These are phyloP conservation scores for Drosophila aff. DNA, from an alignment of 1,140 invertebrate species.

Conservation along the genomic window DNA sequence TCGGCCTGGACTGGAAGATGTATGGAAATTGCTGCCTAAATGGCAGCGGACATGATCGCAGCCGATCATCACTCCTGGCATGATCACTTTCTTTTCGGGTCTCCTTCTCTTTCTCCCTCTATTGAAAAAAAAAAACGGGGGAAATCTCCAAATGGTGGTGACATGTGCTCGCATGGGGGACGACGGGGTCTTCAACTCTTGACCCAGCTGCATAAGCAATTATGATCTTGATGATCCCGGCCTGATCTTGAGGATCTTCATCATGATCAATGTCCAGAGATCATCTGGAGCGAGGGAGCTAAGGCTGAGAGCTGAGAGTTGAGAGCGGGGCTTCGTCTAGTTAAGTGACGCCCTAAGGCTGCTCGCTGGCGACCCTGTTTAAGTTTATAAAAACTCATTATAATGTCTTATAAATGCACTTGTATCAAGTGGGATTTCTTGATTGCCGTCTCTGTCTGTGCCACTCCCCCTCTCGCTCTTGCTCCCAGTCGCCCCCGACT, in stretches of 20 bases:
- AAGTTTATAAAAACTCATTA: conserved; percentile 85
- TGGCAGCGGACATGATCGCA: conserved; percentile 66
- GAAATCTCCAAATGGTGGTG: conserved; percentile 58
- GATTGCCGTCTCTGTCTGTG: conserved; percentile 56
- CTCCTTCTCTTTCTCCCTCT: neutral
- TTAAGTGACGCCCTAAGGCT: conserved; percentile 80
- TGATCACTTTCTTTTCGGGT: conserved; percentile 72
- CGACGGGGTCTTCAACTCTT: conserved; percentile 44
- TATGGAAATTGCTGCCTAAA: conserved; percentile 78
- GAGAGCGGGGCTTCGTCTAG: conserved; percentile 50
- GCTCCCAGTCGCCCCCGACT: conserved; percentile 3
- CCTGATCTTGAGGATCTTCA: conserved; percentile 46
- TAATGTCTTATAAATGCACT: conserved; percentile 84
- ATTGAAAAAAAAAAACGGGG: neutral
- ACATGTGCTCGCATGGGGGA: conserved; percentile 54
- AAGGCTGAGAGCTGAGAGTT: neutral
- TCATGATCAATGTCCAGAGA: conserved; percentile 68
- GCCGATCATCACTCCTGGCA: conserved; percentile 47
- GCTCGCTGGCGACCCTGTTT: conserved; percentile 71
- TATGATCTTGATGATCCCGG: conserved; percentile 52
- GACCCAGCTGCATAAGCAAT: conserved; percentile 77
- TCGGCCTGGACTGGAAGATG: conserved; percentile 46
- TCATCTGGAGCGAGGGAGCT: conserved; percentile 44
- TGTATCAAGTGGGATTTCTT: conserved; percentile 84
- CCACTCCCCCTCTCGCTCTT: conserved; percentile 4